Percentiles rank a stretch among this genome's conserved stretches.
Conservation (phyloP, 2,113 vertebrate genomes). For the Rhinolophus sinicus region DNA sequence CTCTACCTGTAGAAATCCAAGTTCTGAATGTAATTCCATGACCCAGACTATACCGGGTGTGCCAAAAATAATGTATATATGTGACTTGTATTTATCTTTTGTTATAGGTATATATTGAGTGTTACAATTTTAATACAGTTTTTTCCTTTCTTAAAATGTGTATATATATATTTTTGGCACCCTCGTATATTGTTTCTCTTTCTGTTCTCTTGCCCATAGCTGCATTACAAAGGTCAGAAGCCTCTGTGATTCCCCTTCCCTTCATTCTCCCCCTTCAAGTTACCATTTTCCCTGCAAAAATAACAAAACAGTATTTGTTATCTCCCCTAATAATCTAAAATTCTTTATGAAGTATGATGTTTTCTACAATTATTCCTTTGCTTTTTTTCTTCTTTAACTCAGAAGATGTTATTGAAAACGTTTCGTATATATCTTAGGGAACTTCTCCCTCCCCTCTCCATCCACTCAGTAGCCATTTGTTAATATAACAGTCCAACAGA, state of each 20-base stretch:
- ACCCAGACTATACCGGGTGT: not conserved
- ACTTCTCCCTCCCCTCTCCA: not conserved
- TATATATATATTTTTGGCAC: too few species aligned
- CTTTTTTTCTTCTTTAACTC: not conserved
- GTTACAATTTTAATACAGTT: too few species aligned
- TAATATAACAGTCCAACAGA: not conserved
- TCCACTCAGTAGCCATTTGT: not conserved
- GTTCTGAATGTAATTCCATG: not conserved
- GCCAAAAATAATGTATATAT: too few species aligned
- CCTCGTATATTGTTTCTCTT: not conserved
- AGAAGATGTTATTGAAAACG: not conserved
- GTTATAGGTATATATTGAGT: too few species aligned
- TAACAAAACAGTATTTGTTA: not conserved
- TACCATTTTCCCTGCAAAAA: not conserved
- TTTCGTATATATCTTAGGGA: not conserved
- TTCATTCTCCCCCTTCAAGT: not conserved
- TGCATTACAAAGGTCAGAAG: not conserved
- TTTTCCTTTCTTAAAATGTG: too few species aligned
- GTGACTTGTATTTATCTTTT: too few species aligned
- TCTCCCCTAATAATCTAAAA: not conserved
- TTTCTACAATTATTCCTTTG: not conserved
- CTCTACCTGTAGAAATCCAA: not conserved
- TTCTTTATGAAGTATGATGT: not conserved
- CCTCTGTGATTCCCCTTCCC: fast-evolving
- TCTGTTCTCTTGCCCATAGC: not conserved